Evolutionary conservation across 2,888 invertebrate species (phyloP).

Genomic region (Ischnura elegans): DNA sequence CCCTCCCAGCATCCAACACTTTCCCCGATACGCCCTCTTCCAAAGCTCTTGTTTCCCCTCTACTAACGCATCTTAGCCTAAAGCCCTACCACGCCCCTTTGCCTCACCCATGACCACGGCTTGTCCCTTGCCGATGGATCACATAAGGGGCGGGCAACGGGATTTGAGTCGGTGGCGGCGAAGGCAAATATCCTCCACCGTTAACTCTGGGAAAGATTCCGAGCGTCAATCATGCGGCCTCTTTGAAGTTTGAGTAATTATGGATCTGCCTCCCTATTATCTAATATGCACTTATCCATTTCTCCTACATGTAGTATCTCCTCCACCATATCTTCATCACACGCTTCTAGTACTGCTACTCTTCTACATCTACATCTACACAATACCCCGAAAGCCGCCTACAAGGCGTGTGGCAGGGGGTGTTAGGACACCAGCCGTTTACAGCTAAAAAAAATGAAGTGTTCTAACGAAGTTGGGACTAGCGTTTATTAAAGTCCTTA

Average conservation of each 20-base stretch:
- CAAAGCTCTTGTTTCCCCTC: background rate
- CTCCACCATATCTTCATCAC: background rate
- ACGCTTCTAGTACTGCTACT: too few species aligned
- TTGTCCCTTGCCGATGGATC: constrained; percentile 55
- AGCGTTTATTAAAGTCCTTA: too few species aligned
- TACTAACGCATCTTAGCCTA: background rate
- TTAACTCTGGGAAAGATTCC: constrained; percentile 61
- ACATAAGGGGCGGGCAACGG: constrained; percentile 58
- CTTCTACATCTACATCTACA: too few species aligned
- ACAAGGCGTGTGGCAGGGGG: too few species aligned
- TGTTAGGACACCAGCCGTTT: too few species aligned
- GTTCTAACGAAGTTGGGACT: too few species aligned
- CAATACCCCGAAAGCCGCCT: too few species aligned
- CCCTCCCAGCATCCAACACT: constrained; percentile 27
- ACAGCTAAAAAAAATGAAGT: too few species aligned
- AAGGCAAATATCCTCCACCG: constrained; percentile 63
- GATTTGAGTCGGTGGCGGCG: constrained; percentile 57
- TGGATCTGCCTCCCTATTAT: constrained; percentile 45
- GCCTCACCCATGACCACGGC: constrained; percentile 34
- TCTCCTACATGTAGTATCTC: too few species aligned
- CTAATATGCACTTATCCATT: too few species aligned
- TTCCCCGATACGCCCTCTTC: background rate
- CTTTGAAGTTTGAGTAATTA: constrained; percentile 65
- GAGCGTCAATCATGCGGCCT: constrained; percentile 61
- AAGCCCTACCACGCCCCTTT: background rate